Percentiles rank a stretch among this genome's conserved stretches.
Conservation (phyloP, 2,888 invertebrate genomes). For the Drosophila barbarae region DNA sequence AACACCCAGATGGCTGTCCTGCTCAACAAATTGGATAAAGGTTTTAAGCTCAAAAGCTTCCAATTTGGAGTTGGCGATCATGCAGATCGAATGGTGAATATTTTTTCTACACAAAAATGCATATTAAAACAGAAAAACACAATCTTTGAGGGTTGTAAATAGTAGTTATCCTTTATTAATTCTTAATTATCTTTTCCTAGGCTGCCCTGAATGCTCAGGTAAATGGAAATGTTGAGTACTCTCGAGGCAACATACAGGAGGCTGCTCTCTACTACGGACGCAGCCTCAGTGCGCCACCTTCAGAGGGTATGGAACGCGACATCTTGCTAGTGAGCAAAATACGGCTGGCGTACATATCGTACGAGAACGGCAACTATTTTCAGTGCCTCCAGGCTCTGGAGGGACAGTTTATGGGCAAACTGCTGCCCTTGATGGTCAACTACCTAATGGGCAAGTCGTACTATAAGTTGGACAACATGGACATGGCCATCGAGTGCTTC, state of each 20-base stretch:
- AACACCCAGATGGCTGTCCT: slow-evolving; percentile 55
- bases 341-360: slow-evolving; percentile 56
- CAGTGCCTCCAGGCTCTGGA: slow-evolving; percentile 39
- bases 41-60: slow-evolving; percentile 25
- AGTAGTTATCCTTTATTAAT: neutral
- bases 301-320: slow-evolving; percentile 21
- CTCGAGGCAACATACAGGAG: slow-evolving; percentile 27
- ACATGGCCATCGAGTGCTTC: slow-evolving; percentile 55
- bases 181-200: slow-evolving; percentile 1
- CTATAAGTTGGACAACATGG: slow-evolving; percentile 44
- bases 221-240: slow-evolving; percentile 69
- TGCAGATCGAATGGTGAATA: slow-evolving; percentile 32
- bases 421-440: slow-evolving; percentile 20
- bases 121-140: neutral
- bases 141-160: neutral
- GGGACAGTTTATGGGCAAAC: neutral
- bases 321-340: slow-evolving; percentile 48
- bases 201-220: slow-evolving; percentile 50
- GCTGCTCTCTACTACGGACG: slow-evolving; percentile 53
- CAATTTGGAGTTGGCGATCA: slow-evolving; percentile 2
- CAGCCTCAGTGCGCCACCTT: neutral
- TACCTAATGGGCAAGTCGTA: slow-evolving; percentile 63
- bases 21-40: slow-evolving; percentile 33
- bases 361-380: slow-evolving; percentile 35
- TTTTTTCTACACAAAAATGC: neutral